Conservation (phyloP, 2,888 invertebrate genomes). For the Globia sparganii region DNA sequence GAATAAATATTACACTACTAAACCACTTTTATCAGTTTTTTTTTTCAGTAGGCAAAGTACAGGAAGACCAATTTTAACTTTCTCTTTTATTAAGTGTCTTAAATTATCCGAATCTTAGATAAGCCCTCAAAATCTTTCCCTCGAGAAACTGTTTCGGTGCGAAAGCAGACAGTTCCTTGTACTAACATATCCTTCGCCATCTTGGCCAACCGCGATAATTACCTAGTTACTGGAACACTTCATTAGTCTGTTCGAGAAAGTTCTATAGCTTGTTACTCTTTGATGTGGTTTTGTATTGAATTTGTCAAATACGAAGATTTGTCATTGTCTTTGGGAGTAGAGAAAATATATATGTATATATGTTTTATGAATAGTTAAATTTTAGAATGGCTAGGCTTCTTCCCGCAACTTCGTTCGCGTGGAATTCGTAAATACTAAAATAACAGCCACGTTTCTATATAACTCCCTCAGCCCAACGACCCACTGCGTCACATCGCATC, state of each 20-base stretch:
- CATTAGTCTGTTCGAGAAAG: constrained; percentile 53
- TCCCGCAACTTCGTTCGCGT: too few relatives aligned
- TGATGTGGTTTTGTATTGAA: constrained; percentile 55
- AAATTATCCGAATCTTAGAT: neutral
- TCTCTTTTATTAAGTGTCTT: neutral
- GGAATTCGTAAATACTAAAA: too few relatives aligned
- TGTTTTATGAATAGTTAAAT: neutral
- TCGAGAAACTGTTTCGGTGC: neutral
- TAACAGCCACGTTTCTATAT: too few relatives aligned
- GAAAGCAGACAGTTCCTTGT: constrained; percentile 2
- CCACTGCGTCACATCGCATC: too few relatives aligned
- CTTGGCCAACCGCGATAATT: constrained; percentile 43
- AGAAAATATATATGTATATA: neutral
- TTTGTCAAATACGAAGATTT: constrained; percentile 34
- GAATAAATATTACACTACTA: too few relatives aligned
- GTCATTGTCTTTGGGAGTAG: neutral
- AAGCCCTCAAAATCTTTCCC: neutral
- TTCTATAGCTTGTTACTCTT: constrained; percentile 40
- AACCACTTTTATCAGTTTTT: too few relatives aligned
- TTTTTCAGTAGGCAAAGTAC: too few relatives aligned
- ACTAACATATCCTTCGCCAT: constrained; percentile 30
- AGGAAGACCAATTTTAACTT: neutral
- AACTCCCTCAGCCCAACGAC: too few relatives aligned
- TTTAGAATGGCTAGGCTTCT: too few relatives aligned
- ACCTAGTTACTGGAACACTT: constrained; percentile 55